phyloP scores from a whole-genome alignment of 2,888 invertebrate species.

The Temnothorax unifasciatus region DNA sequence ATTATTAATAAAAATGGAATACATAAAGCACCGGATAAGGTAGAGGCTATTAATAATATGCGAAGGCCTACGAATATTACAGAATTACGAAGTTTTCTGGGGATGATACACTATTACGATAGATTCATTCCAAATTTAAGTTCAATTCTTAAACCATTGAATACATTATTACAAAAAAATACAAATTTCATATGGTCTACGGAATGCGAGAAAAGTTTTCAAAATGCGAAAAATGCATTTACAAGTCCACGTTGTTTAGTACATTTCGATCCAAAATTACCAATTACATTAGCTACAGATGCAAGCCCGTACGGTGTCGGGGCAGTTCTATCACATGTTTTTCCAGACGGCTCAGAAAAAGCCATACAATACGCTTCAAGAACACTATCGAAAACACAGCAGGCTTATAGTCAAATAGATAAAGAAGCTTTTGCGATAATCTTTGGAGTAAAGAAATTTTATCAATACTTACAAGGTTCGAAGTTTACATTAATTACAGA shows the following conservation, averaged over 20 bases:
- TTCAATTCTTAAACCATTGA: not conserved
- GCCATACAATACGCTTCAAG: slow-evolving; percentile 57
- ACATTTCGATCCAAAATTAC: no score
- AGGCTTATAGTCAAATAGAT: slow-evolving; percentile 58
- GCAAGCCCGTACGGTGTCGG: no score
- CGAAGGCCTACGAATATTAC: not conserved
- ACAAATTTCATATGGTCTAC: not conserved
- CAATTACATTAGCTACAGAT: no score
- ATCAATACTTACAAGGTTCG: slow-evolving; percentile 54
- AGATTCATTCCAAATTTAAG: not conserved
- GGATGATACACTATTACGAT: not conserved
- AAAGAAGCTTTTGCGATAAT: slow-evolving; percentile 31
- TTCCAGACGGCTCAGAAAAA: slow-evolving; percentile 31
- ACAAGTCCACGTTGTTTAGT: no score
- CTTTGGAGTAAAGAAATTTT: slow-evolving; percentile 57
- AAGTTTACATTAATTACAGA: slow-evolving; percentile 61
- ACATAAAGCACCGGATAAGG: slow-evolving; percentile 22
- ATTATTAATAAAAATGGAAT: slow-evolving; percentile 23
- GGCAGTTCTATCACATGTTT: no score
- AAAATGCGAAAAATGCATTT: no score
- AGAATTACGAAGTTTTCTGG: not conserved
- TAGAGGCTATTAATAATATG: slow-evolving; percentile 16
- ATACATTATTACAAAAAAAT: not conserved
- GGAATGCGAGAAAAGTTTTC: slow-evolving; percentile 38
- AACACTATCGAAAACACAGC: slow-evolving; percentile 47